These are phyloP conservation scores for Eristalis intricaria DNA, from an alignment of 2,888 invertebrate species.

Conservation along the genomic window DNA sequence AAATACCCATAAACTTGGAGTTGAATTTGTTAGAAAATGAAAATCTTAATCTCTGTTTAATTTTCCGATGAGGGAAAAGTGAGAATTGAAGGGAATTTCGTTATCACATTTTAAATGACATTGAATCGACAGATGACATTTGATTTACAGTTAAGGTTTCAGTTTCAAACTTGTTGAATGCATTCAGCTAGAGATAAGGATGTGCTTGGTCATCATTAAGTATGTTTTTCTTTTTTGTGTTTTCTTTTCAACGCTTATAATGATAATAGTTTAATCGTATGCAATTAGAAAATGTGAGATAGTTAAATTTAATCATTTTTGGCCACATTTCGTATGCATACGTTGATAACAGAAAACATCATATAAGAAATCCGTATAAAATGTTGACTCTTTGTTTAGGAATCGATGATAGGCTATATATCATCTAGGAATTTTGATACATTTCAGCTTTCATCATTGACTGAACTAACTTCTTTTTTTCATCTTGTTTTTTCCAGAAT, in stretches of 20 bases:
- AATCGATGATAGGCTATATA: too few relatives aligned
- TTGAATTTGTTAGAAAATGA: background rate
- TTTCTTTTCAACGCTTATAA: background rate
- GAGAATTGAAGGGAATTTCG: background rate
- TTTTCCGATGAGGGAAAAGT: too few relatives aligned
- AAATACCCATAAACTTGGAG: slow-evolving; percentile 29
- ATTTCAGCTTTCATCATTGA: too few relatives aligned
- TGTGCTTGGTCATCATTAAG: background rate
- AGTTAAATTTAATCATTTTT: slow-evolving; percentile 3
- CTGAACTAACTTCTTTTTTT: background rate
- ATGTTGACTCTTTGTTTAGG: too few relatives aligned
- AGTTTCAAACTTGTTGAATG: background rate
- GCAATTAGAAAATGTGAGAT: slow-evolving; percentile 15
- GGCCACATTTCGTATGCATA: slow-evolving; percentile 13
- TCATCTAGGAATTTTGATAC: too few relatives aligned
- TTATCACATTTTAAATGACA: slow-evolving; percentile 35
- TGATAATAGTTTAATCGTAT: background rate
- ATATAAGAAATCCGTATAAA: background rate
- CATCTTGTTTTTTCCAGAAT: background rate
- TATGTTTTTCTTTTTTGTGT: background rate
- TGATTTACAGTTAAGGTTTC: background rate
- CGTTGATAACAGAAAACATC: background rate
- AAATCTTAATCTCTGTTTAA: too few relatives aligned
- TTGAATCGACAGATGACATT: slow-evolving; percentile 10
- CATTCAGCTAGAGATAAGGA: slow-evolving; percentile 4